Evolutionary conservation across 1,140 invertebrate genomes (phyloP), one percentile per base, ranked within the genome.

Genomic region (Camponotus vicinus): DNA sequence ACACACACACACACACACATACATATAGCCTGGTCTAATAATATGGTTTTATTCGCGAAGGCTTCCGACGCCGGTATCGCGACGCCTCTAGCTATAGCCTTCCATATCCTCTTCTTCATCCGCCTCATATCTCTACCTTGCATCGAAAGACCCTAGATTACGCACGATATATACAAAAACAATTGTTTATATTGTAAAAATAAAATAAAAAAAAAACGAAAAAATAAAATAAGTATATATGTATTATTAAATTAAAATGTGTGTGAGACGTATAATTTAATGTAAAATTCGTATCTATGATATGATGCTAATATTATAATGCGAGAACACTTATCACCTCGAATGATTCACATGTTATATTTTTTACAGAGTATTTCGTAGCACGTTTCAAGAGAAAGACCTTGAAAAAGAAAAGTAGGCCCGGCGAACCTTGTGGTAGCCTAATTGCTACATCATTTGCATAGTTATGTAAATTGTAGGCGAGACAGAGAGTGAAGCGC

Each of bases 41-140:
- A 94, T 91, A 95, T 90, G 91, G 87, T 94, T 94, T 94, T 93
- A 94, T 93, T 92, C 90, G 77, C 86, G 85, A 75, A 92, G 89
- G 92, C 91, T 94, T 92, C 93, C 90, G 92, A 93, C 91, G 87
- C 86, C 87, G 86, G 77, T 91, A 88, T 90, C 92, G 90, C 88
- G 91, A 91, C 79, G 92, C 92, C 92, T 86, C 88, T 55, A 90
- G 91, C 90, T 69, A 91, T 91, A 7, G 90, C 91, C 90, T 92
- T 91, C 88, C 86, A 88, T 83, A 78, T 92, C 82, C 89, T 90
- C 83, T 37, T 86, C 84, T 89, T 92, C 18, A 42, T 49, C 5
- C 49, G 11, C n/a, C 9, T 52, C 27, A n/a, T 76, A 2, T 40
- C 21, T 66, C 8, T 34, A 42, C 15, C 37, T 42, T 27, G 34